These are phyloP conservation scores for Ibycter americanus DNA, from an alignment of 2,797 vertebrate genomes.

Conservation along the genomic window DNA sequence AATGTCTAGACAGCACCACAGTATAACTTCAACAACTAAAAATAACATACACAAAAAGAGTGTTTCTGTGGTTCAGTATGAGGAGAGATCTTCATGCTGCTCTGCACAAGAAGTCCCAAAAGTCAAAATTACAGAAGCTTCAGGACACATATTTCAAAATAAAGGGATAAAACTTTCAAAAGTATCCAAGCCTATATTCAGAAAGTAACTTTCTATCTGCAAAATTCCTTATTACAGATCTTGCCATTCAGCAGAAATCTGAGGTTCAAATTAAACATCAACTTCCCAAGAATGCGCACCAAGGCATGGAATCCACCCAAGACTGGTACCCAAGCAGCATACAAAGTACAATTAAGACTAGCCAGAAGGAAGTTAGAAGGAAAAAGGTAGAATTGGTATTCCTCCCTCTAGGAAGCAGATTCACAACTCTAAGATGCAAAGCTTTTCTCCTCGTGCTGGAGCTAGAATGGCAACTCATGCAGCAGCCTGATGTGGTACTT, in stretches of 20 bases:
- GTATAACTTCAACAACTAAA: neutral
- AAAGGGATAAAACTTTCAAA: neutral
- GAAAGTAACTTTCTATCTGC: neutral
- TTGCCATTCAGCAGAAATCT: neutral
- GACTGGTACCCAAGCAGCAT: neutral
- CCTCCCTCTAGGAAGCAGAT: neutral
- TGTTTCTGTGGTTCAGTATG: rapidly evolving
- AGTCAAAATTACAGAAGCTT: neutral
- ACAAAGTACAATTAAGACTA: neutral
- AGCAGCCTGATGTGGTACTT: rapidly evolving
- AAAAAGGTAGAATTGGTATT: neutral
- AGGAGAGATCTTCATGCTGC: neutral
- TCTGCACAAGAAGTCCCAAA: neutral
- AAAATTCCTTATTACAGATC: neutral
- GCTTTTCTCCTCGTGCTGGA: neutral
- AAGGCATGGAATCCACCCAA: neutral
- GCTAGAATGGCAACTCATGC: neutral
- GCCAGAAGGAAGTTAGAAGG: neutral
- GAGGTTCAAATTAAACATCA: neutral
- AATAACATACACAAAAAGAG: neutral
- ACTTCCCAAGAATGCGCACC: neutral
- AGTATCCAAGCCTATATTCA: neutral
- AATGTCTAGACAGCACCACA: neutral
- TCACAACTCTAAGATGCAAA: neutral
- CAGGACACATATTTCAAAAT: neutral